Percentiles rank a stretch among this genome's conserved stretches.
Evolutionary conservation across 2,888 invertebrate genomes (phyloP).

Genomic region (Anthrax anthrax): DNA sequence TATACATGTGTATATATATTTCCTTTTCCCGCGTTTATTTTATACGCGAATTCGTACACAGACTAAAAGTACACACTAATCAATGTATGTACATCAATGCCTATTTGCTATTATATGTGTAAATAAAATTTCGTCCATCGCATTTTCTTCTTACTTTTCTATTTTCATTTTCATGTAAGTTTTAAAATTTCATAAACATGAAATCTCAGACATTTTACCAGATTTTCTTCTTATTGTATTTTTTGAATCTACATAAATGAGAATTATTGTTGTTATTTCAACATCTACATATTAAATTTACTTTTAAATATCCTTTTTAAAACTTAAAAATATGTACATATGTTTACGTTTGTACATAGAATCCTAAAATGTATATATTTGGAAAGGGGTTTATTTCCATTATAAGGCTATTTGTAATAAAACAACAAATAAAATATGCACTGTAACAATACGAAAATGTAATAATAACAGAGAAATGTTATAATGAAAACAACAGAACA

Average conservation of each 20-base stretch:
- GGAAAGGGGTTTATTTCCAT: background rate
- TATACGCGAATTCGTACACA: too few species aligned
- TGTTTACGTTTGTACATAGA: background rate
- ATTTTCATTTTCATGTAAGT: too few species aligned
- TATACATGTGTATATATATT: too few species aligned
- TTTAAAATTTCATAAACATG: background rate
- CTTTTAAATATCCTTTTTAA: too few species aligned
- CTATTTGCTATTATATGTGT: too few species aligned
- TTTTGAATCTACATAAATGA: background rate
- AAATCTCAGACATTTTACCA: slow-evolving; percentile 7
- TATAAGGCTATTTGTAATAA: background rate
- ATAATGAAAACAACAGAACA: background rate
- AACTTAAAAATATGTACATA: background rate
- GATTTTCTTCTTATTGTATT: slow-evolving; percentile 7
- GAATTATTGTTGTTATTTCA: background rate
- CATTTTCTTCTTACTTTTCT: too few species aligned
- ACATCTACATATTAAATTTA: too few species aligned
- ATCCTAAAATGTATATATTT: background rate
- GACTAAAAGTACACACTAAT: too few species aligned
- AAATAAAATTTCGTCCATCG: too few species aligned
- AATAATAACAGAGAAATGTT: background rate
- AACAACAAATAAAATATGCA: background rate
- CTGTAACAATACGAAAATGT: background rate
- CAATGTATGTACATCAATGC: too few species aligned
- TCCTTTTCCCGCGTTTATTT: too few species aligned